Conservation (phyloP, 2,113 vertebrate species). For the Labeo rohita region DNA sequence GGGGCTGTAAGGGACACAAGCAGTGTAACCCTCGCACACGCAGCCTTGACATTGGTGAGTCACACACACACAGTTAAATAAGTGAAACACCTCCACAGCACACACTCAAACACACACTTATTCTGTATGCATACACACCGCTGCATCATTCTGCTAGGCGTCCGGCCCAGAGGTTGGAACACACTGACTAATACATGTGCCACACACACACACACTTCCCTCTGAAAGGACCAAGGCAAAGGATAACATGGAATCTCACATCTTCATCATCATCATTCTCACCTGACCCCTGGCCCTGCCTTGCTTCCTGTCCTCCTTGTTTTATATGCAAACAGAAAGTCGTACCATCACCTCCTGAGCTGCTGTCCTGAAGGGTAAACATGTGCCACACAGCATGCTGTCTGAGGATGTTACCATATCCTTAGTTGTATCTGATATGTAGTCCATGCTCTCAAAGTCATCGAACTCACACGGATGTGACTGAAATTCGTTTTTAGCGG, state of each 20-base stretch:
- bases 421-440: background rate
- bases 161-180: background rate
- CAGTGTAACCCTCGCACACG: slow-evolving; percentile 84
- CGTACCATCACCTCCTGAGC: slow-evolving; percentile 5
- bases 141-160: background rate
- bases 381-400: slow-evolving; percentile 5
- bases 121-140: background rate
- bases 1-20: slow-evolving; percentile 90
- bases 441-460: background rate
- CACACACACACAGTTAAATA: background rate
- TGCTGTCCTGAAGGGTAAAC: slow-evolving; percentile 38
- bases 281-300: slow-evolving; percentile 55
- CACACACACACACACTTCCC: slow-evolving; percentile 8
- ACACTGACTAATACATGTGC: background rate
- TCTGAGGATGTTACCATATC: background rate
- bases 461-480: background rate
- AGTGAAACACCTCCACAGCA: background rate
- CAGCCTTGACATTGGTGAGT: slow-evolving; percentile 88
- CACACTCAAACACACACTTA: slow-evolving; percentile 6
- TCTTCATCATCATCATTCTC: slow-evolving; percentile 60
- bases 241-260: slow-evolving; percentile 28
- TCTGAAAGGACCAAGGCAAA: slow-evolving; percentile 10
- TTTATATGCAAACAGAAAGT: slow-evolving; percentile 49
- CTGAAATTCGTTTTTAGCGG: background rate
- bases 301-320: slow-evolving; percentile 58